A percentile compares a stretch with the other conserved stretches of the same genome.
Conservation (phyloP, 2,888 invertebrate species). For the Nemurella pictetii region DNA sequence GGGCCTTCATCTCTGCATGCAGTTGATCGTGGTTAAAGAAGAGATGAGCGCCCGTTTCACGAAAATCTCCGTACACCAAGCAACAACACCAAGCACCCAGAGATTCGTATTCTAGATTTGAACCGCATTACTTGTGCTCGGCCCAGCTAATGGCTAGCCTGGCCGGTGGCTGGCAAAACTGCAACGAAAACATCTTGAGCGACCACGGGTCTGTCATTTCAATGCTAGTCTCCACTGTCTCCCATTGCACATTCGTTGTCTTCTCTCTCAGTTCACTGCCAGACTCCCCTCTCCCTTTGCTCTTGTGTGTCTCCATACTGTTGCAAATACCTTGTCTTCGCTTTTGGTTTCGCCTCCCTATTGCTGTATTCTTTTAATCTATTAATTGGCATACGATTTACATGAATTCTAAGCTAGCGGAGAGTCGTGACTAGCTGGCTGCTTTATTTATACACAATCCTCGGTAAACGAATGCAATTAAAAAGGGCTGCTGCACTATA, state of each 20-base stretch:
- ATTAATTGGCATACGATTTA: not conserved
- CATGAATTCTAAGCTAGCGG: not conserved
- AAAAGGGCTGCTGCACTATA: not conserved
- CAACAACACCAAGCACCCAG: not conserved
- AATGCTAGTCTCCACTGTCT: not conserved
- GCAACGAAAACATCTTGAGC: not conserved
- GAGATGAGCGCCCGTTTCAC: not conserved
- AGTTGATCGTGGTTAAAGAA: not conserved
- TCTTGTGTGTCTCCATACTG: not conserved
- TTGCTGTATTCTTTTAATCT: not conserved
- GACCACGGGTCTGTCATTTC: not conserved
- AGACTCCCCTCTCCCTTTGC: not conserved
- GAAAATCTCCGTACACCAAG: not conserved
- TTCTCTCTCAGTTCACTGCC: not conserved
- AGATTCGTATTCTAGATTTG: not conserved
- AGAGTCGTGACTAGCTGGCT: not conserved
- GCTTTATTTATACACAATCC: not conserved
- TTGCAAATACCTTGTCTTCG: not conserved
- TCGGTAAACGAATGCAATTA: not conserved
- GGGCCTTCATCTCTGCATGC: not conserved
- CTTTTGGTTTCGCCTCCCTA: not conserved
- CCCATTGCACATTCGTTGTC: not conserved
- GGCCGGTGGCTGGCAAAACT: not conserved
- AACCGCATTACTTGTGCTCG: not conserved
- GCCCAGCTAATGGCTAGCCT: not conserved